phyloP scores from a whole-genome alignment of 1,140 invertebrate species.

The Aporrectodea caliginosa region DNA sequence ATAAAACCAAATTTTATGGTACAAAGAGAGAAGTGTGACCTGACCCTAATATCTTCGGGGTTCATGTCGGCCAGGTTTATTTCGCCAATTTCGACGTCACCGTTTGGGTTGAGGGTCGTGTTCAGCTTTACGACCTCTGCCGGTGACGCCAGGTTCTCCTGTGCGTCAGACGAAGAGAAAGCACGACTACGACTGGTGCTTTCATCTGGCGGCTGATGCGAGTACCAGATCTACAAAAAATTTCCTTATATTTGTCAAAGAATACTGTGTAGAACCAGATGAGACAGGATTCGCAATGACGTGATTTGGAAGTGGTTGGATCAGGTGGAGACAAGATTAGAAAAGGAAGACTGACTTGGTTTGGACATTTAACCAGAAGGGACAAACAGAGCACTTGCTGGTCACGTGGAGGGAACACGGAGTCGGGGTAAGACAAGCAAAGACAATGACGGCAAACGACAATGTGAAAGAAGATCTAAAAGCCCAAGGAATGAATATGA shows the following conservation, averaged over 20 bases:
- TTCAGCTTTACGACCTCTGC: slow-evolving; percentile 59
- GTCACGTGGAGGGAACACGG: slow-evolving; percentile 22
- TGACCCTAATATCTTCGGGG: slow-evolving; percentile 79
- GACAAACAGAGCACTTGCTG: too few species aligned
- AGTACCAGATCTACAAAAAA: slow-evolving; percentile 68
- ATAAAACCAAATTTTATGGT: too few species aligned
- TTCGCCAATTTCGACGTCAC: slow-evolving; percentile 78
- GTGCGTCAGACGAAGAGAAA: slow-evolving; percentile 48
- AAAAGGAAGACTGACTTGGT: too few species aligned
- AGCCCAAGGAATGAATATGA: too few species aligned
- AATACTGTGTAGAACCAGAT: too few species aligned
- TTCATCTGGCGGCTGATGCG: slow-evolving; percentile 50
- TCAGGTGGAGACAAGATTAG: too few species aligned
- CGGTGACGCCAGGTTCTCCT: slow-evolving; percentile 47
- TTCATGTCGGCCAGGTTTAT: slow-evolving; percentile 81
- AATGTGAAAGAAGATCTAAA: too few species aligned
- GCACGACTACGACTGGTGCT: slow-evolving; percentile 44
- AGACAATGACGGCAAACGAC: neutral
- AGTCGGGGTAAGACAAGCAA: neutral
- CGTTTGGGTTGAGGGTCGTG: slow-evolving; percentile 69
- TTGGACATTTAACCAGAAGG: too few species aligned
- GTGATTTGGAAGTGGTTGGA: too few species aligned
- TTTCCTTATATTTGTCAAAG: too few species aligned
- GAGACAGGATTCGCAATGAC: too few species aligned
- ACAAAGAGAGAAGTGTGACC: too few species aligned